phyloP scores from a whole-genome alignment of 2,113 vertebrate genomes.

The Ceyx cyanopectus region DNA sequence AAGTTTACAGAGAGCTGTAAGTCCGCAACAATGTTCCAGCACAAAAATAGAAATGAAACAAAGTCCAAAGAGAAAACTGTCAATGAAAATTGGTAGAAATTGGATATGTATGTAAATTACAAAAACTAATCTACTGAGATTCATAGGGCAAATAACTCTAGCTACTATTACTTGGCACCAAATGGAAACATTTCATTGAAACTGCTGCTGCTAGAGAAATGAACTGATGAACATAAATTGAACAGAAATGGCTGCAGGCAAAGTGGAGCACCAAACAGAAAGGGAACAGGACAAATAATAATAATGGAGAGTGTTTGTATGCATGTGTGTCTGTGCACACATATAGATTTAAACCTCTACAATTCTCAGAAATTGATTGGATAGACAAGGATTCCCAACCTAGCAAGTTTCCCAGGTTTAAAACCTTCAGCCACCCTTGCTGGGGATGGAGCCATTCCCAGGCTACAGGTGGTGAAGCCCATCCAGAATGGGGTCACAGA shows the following conservation, averaged over 20 bases:
- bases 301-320: not conserved
- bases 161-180: conserved; percentile 50
- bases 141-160: conserved; percentile 58
- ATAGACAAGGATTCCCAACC: not conserved
- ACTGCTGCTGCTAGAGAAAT: conserved; percentile 51
- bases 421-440: not conserved
- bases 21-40: conserved; percentile 14
- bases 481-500: not conserved
- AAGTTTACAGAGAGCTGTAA: conserved; percentile 55
- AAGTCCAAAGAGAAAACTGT: conserved; percentile 52
- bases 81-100: conserved; percentile 69
- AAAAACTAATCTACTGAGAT: conserved; percentile 66
- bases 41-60: conserved; percentile 54
- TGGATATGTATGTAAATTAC: conserved; percentile 69
- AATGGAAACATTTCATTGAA: conserved; percentile 64
- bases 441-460: not conserved
- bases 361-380: not conserved
- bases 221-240: conserved; percentile 69
- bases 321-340: not conserved
- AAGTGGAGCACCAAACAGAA: conserved; percentile 10
- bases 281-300: not conserved
- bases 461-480: not conserved
- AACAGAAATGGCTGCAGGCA: conserved; percentile 60
- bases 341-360: not conserved
- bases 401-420: not conserved